These are phyloP conservation scores for Riptortus pedestris DNA, from an alignment of 1,140 invertebrate species.

Conservation along the genomic window DNA sequence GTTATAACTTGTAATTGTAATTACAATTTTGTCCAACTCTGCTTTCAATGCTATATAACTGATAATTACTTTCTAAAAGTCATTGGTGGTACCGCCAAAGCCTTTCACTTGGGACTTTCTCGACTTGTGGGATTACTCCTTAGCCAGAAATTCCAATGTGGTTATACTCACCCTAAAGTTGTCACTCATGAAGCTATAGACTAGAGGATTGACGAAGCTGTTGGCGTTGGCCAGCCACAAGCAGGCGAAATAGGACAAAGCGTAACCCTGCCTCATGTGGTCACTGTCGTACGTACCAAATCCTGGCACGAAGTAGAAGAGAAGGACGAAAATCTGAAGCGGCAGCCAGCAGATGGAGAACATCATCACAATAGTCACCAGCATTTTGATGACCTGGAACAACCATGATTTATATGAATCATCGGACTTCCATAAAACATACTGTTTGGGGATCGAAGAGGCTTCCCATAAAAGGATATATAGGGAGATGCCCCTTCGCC, in stretches of 20 bases:
- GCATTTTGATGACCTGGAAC: slow-evolving; percentile 46
- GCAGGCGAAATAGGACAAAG: slow-evolving; percentile 39
- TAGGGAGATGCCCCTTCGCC: no score
- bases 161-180: slow-evolving; percentile 46
- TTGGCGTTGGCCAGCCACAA: slow-evolving; percentile 49
- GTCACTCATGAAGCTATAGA: slow-evolving; percentile 53
- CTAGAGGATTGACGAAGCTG: slow-evolving; percentile 50
- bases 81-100: no score
- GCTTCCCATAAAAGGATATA: no score
- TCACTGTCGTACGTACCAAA: slow-evolving; percentile 34
- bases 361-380: slow-evolving; percentile 43
- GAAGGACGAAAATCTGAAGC: slow-evolving; percentile 42
- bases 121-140: no score
- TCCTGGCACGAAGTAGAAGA: slow-evolving; percentile 36
- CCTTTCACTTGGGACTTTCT: no score
- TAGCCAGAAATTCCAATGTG: no score
- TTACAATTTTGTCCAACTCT: no score
- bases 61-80: no score
- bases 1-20: no score
- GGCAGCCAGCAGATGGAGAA: slow-evolving; percentile 47
- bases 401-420: background rate
- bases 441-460: no score
- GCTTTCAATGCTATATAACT: no score
- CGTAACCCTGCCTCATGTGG: slow-evolving; percentile 34
- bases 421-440: background rate